Percentiles rank a stretch among this genome's conserved stretches.
These are phyloP conservation scores for Abscondita cerata DNA, from an alignment of 2,888 invertebrate genomes.

Conservation along the genomic window DNA sequence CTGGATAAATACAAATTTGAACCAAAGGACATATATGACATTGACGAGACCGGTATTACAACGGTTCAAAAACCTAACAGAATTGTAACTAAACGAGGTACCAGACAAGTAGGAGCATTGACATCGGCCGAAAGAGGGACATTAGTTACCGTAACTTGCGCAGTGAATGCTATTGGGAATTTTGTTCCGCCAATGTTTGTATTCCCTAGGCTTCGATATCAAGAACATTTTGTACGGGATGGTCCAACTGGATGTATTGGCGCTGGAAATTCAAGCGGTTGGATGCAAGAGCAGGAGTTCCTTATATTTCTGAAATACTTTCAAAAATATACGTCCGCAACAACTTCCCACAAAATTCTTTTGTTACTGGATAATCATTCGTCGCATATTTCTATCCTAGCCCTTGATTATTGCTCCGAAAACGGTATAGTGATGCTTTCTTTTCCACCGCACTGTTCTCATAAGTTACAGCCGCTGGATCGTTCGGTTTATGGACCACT, in stretches of 20 bases:
- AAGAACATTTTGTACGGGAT: slow-evolving; percentile 34
- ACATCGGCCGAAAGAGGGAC: slow-evolving; percentile 48
- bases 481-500: too few relatives aligned
- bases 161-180: slow-evolving; percentile 44
- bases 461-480: too few relatives aligned
- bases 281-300: slow-evolving; percentile 37
- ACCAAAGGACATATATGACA: slow-evolving; percentile 51
- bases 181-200: slow-evolving; percentile 42
- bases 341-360: slow-evolving; percentile 7
- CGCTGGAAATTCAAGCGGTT: slow-evolving; percentile 35
- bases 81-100: slow-evolving; percentile 47
- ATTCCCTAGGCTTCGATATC: slow-evolving; percentile 23
- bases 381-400: too few relatives aligned
- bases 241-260: slow-evolving; percentile 34
- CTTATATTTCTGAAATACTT: slow-evolving; percentile 34
- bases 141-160: slow-evolving; percentile 42
- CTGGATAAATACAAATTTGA: slow-evolving; percentile 41
- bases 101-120: slow-evolving; percentile 45
- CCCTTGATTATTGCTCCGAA: too few relatives aligned
- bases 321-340: slow-evolving; percentile 19
- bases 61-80: slow-evolving; percentile 52
- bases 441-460: too few relatives aligned
- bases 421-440: too few relatives aligned
- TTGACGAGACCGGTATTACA: slow-evolving; percentile 53
- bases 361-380: too few relatives aligned